These are phyloP conservation scores for Chitala chitala DNA, from an alignment of 2,113 vertebrate genomes.

Conservation along the genomic window DNA sequence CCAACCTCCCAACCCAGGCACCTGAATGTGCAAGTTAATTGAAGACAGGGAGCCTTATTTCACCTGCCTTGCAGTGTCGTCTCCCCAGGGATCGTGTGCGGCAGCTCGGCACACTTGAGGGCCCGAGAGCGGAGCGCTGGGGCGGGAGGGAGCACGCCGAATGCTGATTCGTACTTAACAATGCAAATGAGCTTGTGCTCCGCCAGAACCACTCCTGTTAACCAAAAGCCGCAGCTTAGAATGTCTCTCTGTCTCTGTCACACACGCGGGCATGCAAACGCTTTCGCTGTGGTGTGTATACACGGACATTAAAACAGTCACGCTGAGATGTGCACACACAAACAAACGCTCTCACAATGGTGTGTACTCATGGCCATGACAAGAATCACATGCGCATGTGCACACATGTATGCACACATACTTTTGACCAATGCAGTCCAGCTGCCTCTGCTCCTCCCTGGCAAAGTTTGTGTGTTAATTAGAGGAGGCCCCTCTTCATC, in stretches of 20 bases:
- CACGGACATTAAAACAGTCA: too few relatives aligned
- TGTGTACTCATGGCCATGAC: not conserved
- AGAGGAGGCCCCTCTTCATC: too few relatives aligned
- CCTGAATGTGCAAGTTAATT: constrained; percentile 19
- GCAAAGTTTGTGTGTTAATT: not conserved
- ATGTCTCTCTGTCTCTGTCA: constrained; percentile 27
- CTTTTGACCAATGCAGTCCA: not conserved
- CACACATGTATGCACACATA: not conserved
- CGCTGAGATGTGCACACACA: not conserved
- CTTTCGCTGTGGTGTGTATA: constrained; percentile 5
- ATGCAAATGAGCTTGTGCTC: constrained; percentile 22
- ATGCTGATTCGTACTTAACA: constrained; percentile 31
- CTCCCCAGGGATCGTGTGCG: not conserved
- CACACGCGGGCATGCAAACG: constrained; percentile 15
- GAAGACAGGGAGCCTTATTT: constrained; percentile 1
- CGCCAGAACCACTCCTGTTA: not conserved
- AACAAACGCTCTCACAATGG: constrained; percentile 15
- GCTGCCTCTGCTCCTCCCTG: not conserved
- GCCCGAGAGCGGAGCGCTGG: not conserved
- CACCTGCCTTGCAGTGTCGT: not conserved
- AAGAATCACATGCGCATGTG: not conserved
- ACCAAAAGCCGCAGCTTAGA: not conserved
- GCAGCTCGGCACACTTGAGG: not conserved
- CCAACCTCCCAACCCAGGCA: not conserved
- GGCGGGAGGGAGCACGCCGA: not conserved